A percentile compares a stretch with the other conserved stretches of the same genome.
Evolutionary conservation across 2,888 invertebrate species (phyloP).

Genomic region (Onchidella celtica): DNA sequence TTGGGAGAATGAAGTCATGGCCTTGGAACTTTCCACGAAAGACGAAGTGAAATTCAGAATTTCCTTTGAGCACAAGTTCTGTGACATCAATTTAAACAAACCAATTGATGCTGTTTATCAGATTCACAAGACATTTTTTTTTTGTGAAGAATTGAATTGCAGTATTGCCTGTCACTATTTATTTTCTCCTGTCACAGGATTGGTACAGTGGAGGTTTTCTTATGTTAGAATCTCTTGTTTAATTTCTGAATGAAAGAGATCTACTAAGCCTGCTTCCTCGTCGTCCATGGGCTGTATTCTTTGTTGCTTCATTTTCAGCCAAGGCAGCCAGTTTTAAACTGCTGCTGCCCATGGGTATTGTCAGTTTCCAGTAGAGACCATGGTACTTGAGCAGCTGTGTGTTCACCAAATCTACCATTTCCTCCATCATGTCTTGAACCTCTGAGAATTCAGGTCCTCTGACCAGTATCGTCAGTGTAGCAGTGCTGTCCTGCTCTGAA

Average conservation of each 20-base stretch:
- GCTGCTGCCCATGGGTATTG: conserved; percentile 52
- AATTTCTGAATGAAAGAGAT: conserved; percentile 22
- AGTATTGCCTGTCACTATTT: too few relatives aligned
- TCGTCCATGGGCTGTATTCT: neutral
- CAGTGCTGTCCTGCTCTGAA: conserved; percentile 27
- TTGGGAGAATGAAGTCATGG: too few relatives aligned
- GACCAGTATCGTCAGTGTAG: conserved; percentile 46
- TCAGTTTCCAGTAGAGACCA: conserved; percentile 66
- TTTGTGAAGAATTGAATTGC: too few relatives aligned
- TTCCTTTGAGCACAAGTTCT: too few relatives aligned
- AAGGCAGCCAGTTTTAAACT: neutral
- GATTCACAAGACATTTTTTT: too few relatives aligned
- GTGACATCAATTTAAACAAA: too few relatives aligned
- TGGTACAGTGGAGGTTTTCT: too few relatives aligned
- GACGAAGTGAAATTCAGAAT: too few relatives aligned
- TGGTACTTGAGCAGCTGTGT: conserved; percentile 59
- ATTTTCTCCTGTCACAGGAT: too few relatives aligned
- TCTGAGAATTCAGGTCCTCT: conserved; percentile 55
- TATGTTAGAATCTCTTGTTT: too few relatives aligned
- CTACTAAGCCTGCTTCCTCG: neutral
- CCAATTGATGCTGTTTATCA: too few relatives aligned
- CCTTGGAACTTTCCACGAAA: too few relatives aligned
- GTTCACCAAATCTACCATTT: conserved; percentile 63
- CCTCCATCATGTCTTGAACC: conserved; percentile 58
- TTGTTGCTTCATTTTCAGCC: neutral